Evolutionary conservation across 53 echinoderm and acorn worm species (phyloP).

Genomic region (Henricia sp.): DNA sequence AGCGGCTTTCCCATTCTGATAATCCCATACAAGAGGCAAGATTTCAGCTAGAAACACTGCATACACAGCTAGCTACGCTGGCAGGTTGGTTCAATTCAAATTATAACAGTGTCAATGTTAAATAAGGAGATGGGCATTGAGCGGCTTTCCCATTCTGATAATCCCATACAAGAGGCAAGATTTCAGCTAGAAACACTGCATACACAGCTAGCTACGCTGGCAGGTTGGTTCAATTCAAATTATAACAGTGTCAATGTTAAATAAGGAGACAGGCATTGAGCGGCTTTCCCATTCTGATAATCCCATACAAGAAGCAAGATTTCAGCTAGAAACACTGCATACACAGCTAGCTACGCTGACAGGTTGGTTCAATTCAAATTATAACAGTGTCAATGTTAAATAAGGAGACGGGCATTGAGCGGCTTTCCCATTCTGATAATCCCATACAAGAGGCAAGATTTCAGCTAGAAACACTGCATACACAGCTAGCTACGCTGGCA

Average conservation of each 20-base stretch:
- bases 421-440: conserved; percentile 10
- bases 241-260: too few relatives aligned
- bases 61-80: conserved; percentile 63
- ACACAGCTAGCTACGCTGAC: conserved; percentile 61
- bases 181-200: conserved; percentile 70
- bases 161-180: conserved; percentile 65
- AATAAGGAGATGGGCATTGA: too few relatives aligned
- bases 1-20: conserved; percentile 37
- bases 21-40: conserved; percentile 66
- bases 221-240: conserved; percentile 56
- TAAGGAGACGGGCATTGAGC: too few relatives aligned
- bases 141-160: conserved; percentile 36
- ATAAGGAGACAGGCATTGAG: too few relatives aligned
- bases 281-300: conserved; percentile 17
- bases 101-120: too few relatives aligned
- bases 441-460: conserved; percentile 66
- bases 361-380: conserved; percentile 56
- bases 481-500: conserved; percentile 61
- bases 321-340: conserved; percentile 65
- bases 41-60: conserved; percentile 68
- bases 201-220: conserved; percentile 61
- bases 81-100: conserved; percentile 56
- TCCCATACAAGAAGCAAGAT: conserved; percentile 64
- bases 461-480: conserved; percentile 64
- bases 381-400: too few relatives aligned